A percentile compares a stretch with the other conserved stretches of the same genome.
phyloP scores from a whole-genome alignment of 2,888 invertebrate genomes.

The Gymnoscelis rufifasciata region DNA sequence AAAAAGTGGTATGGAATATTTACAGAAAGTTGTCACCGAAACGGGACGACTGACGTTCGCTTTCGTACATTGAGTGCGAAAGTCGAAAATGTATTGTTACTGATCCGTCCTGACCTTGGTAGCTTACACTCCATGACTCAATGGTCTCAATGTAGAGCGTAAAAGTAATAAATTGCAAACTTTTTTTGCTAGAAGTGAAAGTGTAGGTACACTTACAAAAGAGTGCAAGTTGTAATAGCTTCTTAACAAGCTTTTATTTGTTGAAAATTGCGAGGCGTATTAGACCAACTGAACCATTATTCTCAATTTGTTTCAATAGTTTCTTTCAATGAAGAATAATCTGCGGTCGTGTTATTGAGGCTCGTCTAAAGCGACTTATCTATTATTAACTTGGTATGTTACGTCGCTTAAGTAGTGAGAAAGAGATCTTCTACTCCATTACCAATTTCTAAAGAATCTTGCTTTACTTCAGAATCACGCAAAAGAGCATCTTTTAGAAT shows the following conservation, averaged over 20 bases:
- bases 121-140: slow-evolving; percentile 43
- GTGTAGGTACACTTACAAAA: slow-evolving; percentile 37
- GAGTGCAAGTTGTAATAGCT: slow-evolving; percentile 29
- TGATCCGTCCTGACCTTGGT: slow-evolving; percentile 67
- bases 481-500: too few species aligned
- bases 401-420: too few species aligned
- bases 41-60: slow-evolving; percentile 62
- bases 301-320: slow-evolving; percentile 43
- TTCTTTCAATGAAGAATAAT: slow-evolving; percentile 42
- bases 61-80: slow-evolving; percentile 68
- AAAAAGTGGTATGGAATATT: slow-evolving; percentile 67
- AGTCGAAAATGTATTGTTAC: slow-evolving; percentile 59
- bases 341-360: slow-evolving; percentile 26
- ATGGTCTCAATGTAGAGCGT: slow-evolving; percentile 55
- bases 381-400: neutral
- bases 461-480: too few species aligned
- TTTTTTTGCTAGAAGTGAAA: slow-evolving; percentile 65
- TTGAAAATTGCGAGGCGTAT: slow-evolving; percentile 35
- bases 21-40: slow-evolving; percentile 71
- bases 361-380: neutral
- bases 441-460: too few species aligned
- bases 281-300: slow-evolving; percentile 29
- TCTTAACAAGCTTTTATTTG: slow-evolving; percentile 30
- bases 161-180: slow-evolving; percentile 59
- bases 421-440: too few species aligned